Base-by-base conservation (phyloP, 2,113 vertebrate genomes). In the Apodemus speciosus region DNA sequence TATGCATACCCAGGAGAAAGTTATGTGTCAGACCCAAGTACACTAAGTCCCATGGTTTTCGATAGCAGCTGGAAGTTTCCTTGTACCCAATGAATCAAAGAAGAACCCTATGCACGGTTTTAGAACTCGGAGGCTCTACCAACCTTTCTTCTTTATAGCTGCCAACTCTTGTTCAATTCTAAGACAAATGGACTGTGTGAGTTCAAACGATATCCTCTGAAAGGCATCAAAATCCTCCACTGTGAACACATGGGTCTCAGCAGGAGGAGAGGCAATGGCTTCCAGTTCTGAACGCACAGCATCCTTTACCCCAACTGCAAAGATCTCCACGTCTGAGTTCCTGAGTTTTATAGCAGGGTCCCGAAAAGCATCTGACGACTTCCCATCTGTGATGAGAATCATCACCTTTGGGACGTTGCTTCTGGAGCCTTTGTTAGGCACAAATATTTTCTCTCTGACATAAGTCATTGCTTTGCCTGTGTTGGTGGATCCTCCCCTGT, bases 181-280 rank as follows among this genome's bases (percentile, higher is more conserved):
- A 90, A 99, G 98, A 92, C 99, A 99, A 95, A 99, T 99, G 89
- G 99, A 99, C 97, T 99, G 99, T 0, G 99, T 99, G 43, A 99
- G 99, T 88, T 99, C 99, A 95, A 99, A 99, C 16, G 99, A 99
- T 91, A 99, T 99, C 93, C 99, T 99, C 97, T 99, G 98, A 96
- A 99, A 99, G 94, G 99, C 99, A 94, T 99, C 99, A 92, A 99
- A 99, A 96, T 99, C 99, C 94, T 99, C 99, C 56, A 99, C 99
- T 0, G 99, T 99, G 97, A 99, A 99, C 71, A 99, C 99, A 0
- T 99, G 99, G 10, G 99, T 99, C 66, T 99, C 98, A 0, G 98
- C 98, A 4, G 99, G 99, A 11, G 97, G 94, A 7, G 99, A 99
- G 46, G 99, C 99, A 23, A 99, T 99, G 60, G 99, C 99, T 98